Evolutionary conservation across 1,140 invertebrate genomes (phyloP), one percentile per base, ranked within the genome.

Genomic region (Meloidogyne floridensis): DNA sequence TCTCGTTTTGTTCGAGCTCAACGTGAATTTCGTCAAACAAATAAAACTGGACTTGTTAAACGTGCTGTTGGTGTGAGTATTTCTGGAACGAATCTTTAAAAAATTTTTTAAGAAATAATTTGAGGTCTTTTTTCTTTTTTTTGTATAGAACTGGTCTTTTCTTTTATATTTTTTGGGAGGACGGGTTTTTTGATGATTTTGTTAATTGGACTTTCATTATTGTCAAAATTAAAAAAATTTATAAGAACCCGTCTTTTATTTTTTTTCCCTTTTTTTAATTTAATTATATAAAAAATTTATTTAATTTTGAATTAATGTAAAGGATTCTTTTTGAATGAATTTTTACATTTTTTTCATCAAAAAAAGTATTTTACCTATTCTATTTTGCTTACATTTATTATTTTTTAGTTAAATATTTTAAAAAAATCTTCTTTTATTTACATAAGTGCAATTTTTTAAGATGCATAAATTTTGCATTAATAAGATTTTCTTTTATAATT

Each of bases 21-120:
- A 20, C 80, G 87, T 13, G 87, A 88, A 10, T 89, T 88, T 80
- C 76, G 87, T 54, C 86, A 87, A n/a, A 72, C 87, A 53, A 88
- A 87, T 32, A 85, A 84, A 65, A 84, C 83, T 53, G 75, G 54
- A 20, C 85, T 88, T 71, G 77, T 81, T 18, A 80, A 83, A 73
- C 83, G 87, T 15, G 81, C 84, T 8, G 80, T 88, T 10, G 82
- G 82, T 80, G 87, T 88, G n/a, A 84, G 77, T 70, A 80, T 88
- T 11, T 87, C 86, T 77, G 87, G 87, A 71, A 77, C 73, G 13
- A 84, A 78, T 20, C 72, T 74, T 54, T 74, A 54, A 20, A 51
- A 18, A 18, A 20, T 4, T n/a, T 6, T 74, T 20, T 18, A 54
- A 4, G 11, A 74, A 32, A 5, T n/a, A 47, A n/a, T 74, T 74